Evolutionary conservation across 2,113 vertebrate genomes (phyloP).

Genomic region (Coregonus clupeaformis): DNA sequence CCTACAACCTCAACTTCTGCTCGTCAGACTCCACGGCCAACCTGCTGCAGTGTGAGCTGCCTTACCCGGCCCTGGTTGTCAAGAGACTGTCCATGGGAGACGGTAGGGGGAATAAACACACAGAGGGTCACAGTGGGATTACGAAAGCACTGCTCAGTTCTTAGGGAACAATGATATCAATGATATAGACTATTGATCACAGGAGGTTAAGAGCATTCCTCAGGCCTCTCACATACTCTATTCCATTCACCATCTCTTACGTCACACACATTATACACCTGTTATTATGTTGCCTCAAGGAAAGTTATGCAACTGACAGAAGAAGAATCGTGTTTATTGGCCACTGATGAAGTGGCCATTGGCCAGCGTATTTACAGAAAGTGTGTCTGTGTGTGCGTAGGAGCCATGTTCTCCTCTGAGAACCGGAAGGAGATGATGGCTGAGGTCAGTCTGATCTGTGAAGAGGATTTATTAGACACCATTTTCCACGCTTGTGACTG

Average conservation of each 20-base stretch:
- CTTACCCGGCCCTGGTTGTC: slow-evolving; percentile 65
- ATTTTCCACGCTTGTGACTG: slow-evolving; percentile 84
- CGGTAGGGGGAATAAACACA: slow-evolving; percentile 55
- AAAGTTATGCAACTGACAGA: too few relatives aligned
- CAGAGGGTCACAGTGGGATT: too few relatives aligned
- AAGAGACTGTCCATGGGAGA: slow-evolving; percentile 73
- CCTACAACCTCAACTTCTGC: slow-evolving; percentile 69
- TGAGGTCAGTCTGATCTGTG: slow-evolving; percentile 76
- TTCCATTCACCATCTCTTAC: too few relatives aligned
- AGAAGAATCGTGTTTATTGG: too few relatives aligned
- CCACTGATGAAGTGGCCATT: too few relatives aligned
- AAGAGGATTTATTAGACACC: slow-evolving; percentile 84
- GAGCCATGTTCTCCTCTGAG: slow-evolving; percentile 44
- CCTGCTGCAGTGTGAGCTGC: slow-evolving; percentile 50
- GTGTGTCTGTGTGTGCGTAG: slow-evolving; percentile 36
- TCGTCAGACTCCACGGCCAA: slow-evolving; percentile 45
- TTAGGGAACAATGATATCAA: too few relatives aligned
- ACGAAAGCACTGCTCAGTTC: neutral
- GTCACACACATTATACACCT: too few relatives aligned
- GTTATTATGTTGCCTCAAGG: too few relatives aligned
- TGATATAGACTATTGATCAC: neutral
- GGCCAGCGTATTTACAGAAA: too few relatives aligned
- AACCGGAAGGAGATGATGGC: slow-evolving; percentile 52
- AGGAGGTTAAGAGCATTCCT: too few relatives aligned
- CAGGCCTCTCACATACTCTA: too few relatives aligned